These are phyloP conservation scores for Noturus placidus DNA, from an alignment of 2,113 vertebrate genomes.

Conservation along the genomic window DNA sequence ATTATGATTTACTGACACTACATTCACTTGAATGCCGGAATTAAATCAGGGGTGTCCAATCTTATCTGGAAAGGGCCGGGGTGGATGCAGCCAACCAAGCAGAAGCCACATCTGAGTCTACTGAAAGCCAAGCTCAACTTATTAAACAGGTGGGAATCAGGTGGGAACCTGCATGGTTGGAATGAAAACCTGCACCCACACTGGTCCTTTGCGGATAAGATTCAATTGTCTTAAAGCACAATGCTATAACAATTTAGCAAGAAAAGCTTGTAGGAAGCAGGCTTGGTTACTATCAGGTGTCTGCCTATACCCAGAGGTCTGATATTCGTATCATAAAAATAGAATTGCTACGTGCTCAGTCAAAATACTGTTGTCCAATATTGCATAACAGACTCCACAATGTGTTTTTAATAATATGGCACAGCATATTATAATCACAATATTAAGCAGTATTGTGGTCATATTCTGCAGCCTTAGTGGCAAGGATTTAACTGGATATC, in stretches of 20 bases:
- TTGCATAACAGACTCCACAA: not conserved
- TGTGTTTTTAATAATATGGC: not conserved
- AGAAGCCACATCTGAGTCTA: too few species aligned
- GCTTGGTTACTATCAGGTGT: not conserved
- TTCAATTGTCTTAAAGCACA: too few species aligned
- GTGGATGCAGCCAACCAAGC: too few species aligned
- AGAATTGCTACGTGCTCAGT: not conserved
- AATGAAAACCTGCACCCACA: too few species aligned
- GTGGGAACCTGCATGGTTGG: too few species aligned
- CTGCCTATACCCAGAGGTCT: not conserved
- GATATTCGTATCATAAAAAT: not conserved
- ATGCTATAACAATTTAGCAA: not conserved
- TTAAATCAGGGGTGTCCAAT: not conserved
- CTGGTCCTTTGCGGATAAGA: too few species aligned
- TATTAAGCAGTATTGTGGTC: not conserved
- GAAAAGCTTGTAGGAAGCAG: not conserved
- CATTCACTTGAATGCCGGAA: not conserved
- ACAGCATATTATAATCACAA: not conserved
- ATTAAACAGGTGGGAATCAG: too few species aligned
- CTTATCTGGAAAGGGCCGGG: too few species aligned
- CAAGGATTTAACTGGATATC: not conserved
- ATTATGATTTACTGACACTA: not conserved
- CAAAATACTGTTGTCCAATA: not conserved
- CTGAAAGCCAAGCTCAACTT: too few species aligned
- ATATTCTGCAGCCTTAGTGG: not conserved